These are phyloP conservation scores for Magallana nippona DNA, from an alignment of 2,888 invertebrate genomes.

Conservation along the genomic window DNA sequence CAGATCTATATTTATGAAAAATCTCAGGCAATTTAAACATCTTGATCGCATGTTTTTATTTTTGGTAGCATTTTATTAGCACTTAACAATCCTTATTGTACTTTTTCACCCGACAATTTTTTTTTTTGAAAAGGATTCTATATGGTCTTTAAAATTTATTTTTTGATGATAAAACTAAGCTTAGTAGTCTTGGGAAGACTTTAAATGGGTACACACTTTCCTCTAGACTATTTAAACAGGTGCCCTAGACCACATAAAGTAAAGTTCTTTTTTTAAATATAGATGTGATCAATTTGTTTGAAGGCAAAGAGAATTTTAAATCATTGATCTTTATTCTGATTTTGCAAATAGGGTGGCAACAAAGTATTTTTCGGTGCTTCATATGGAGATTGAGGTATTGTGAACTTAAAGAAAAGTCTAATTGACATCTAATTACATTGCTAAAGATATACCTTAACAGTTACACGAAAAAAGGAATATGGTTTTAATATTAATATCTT, in stretches of 20 bases:
- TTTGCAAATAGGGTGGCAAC: not conserved
- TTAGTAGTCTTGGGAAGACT: not conserved
- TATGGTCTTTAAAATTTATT: constrained; percentile 1
- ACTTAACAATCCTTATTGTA: not conserved
- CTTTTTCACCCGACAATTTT: constrained; percentile 3
- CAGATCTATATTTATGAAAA: not conserved
- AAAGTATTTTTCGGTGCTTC: not conserved
- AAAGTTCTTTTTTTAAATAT: too few species aligned
- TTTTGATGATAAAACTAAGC: not conserved
- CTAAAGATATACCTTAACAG: not conserved
- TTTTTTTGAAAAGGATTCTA: not conserved
- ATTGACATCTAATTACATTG: not conserved
- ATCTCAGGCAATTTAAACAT: not conserved
- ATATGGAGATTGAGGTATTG: not conserved
- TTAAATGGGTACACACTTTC: not conserved
- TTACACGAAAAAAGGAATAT: constrained; percentile 8
- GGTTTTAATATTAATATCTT: not conserved
- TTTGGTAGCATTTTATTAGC: not conserved
- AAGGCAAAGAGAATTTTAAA: constrained; percentile 17
- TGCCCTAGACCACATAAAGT: not conserved
- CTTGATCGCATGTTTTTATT: not conserved
- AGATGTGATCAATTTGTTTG: not conserved
- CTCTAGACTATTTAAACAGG: not conserved
- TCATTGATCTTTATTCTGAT: not conserved
- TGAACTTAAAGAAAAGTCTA: not conserved